phyloP scores from a whole-genome alignment of 2,113 vertebrate genomes.

The Elgaria multicarinata region DNA sequence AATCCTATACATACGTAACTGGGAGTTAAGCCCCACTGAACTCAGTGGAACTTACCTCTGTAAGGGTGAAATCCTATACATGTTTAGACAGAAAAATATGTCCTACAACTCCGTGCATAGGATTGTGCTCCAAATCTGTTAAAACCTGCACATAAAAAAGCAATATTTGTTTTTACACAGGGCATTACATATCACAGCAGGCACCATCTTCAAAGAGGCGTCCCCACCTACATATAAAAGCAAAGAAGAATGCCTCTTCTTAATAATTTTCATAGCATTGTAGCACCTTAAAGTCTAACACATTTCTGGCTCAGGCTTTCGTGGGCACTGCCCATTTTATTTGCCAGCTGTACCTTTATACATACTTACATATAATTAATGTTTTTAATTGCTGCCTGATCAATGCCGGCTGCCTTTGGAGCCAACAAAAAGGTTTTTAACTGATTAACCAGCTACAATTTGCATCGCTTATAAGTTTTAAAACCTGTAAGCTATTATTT shows the following conservation, averaged over 20 bases:
- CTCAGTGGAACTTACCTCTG: no score
- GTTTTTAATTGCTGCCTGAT: neutral
- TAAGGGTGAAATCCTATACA: no score
- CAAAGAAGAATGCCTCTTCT: no score
- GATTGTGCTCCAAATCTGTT: no score
- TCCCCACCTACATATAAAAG: neutral
- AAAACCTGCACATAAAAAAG: neutral
- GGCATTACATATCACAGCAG: neutral
- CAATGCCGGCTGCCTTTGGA: neutral
- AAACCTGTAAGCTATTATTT: neutral
- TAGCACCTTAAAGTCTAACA: neutral
- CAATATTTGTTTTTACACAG: neutral
- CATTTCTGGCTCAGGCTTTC: no score
- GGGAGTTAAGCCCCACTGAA: no score
- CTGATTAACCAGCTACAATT: neutral
- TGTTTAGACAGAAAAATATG: no score
- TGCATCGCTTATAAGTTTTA: no score
- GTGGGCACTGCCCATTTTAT: no score
- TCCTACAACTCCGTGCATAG: no score
- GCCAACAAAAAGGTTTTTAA: neutral
- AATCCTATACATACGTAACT: no score
- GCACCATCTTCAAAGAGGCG: neutral
- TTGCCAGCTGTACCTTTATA: neutral
- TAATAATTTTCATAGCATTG: neutral
- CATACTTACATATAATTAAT: neutral